Base-by-base conservation (phyloP, 2,888 invertebrate species). In the Drosophila mercatorum region DNA sequence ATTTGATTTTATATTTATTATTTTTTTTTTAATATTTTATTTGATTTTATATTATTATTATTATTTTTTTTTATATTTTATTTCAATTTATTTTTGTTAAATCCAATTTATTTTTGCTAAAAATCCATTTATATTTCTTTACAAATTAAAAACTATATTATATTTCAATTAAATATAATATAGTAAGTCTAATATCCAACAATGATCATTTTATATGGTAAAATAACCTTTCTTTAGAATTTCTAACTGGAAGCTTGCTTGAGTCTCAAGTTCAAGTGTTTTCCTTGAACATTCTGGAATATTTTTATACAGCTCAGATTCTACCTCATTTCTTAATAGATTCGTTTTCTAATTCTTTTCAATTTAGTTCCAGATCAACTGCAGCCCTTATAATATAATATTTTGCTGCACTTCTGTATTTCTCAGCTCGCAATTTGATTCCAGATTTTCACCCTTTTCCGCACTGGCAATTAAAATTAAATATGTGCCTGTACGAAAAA, bases 401-500 rank as follows among this genome's bases (percentile, higher is more conserved):
- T 43, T 43, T 17, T 36, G 10, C 26, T 17, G 5, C n/a, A 10
- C 4, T 28, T 28, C 28, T 49, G 1, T 3, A 57, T 43, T 69
- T 43, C 12, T 34, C n/a, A 46, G 34, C n/a, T 17, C 5, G 0
- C 0, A 40, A 26, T 49, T 49, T 64, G 17, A 40, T 26, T 64
- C 40, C 12, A 36, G 11, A 17, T 6, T 47, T 51, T 43, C 43
- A 41, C 11, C 28, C 36, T 14, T 26, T 47, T 40, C 12, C 31
- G 56, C 52, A n/a, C 63, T 56, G 58, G 61, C 58, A 81, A 73
- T 77, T 77, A 77, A 47, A 76, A 77, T 72, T 52, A 64, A 72
- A 57, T 67, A 69, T 67, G 57, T 57, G 44, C 36, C 55, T 14
- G 46, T 68, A 17, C 17, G 34, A 51, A 34, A 38, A 66, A 66